These are phyloP conservation scores for Pyrocoelia pectoralis DNA, from an alignment of 2,888 invertebrate genomes.

Conservation along the genomic window DNA sequence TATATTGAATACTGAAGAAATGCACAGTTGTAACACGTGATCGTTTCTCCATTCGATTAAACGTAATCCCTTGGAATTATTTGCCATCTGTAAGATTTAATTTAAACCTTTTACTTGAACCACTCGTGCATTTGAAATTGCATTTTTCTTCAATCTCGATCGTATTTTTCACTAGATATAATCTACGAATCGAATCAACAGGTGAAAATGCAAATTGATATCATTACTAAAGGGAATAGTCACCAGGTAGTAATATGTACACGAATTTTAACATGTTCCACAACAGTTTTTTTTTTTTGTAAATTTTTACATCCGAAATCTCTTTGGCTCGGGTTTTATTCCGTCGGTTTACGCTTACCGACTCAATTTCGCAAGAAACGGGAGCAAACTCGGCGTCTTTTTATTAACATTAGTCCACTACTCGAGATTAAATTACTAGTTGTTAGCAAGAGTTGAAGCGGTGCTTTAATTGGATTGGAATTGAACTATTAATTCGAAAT, in stretches of 20 bases:
- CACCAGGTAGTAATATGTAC: background rate
- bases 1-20: too few relatives aligned
- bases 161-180: background rate
- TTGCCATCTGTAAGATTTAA: background rate
- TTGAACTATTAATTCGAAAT: constrained; percentile 48
- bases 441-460: constrained; percentile 41
- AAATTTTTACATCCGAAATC: too few relatives aligned
- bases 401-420: background rate
- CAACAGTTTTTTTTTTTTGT: too few relatives aligned
- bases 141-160: background rate
- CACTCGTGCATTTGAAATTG: background rate
- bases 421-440: constrained; percentile 26
- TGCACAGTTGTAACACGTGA: background rate
- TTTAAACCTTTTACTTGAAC: background rate
- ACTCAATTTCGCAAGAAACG: background rate
- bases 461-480: constrained; percentile 45
- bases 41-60: background rate
- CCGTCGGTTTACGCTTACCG: too few relatives aligned
- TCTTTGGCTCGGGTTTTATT: too few relatives aligned
- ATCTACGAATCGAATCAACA: constrained; percentile 5
- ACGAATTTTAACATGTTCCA: too few relatives aligned
- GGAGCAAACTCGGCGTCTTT: background rate
- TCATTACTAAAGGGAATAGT: background rate
- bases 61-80: background rate
- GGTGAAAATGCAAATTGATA: constrained; percentile 4